phyloP scores from a whole-genome alignment of 2,113 vertebrate genomes.

The Otocyon megalotis region DNA sequence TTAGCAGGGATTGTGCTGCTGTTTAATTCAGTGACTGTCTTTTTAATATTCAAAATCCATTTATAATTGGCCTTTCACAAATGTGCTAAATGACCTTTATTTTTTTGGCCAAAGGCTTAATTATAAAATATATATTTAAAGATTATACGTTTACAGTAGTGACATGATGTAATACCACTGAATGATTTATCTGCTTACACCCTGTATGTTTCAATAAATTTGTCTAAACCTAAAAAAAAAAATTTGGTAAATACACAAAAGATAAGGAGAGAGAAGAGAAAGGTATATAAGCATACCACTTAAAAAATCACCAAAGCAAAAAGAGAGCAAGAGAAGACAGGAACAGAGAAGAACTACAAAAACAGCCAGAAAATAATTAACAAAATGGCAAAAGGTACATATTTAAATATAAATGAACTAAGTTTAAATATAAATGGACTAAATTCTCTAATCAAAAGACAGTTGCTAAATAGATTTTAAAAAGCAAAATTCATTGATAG shows the following conservation, averaged over 20 bases:
- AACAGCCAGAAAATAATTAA: neutral
- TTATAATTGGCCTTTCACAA: slow-evolving; percentile 87
- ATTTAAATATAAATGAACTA: neutral
- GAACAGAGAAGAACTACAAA: neutral
- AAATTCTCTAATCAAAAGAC: neutral
- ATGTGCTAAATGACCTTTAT: slow-evolving; percentile 82
- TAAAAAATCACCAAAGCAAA: neutral
- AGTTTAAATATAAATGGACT: neutral
- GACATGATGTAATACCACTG: slow-evolving; percentile 76
- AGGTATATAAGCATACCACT: neutral
- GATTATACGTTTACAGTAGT: slow-evolving; percentile 83
- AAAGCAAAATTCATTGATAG: neutral
- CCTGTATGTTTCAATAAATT: slow-evolving; percentile 81
- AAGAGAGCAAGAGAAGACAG: neutral
- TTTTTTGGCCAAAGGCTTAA: slow-evolving; percentile 85
- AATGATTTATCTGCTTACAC: slow-evolving; percentile 84
- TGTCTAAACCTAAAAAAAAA: slow-evolving; percentile 33
- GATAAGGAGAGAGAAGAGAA: neutral
- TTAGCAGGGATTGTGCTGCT: slow-evolving; percentile 78
- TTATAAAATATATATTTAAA: slow-evolving; percentile 87
- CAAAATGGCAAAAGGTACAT: neutral
- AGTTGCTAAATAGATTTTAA: neutral
- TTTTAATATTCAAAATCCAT: slow-evolving; percentile 84
- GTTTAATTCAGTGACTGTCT: slow-evolving; percentile 87
- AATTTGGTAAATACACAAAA: neutral